Evolutionary conservation across 2,113 vertebrate species (phyloP), one percentile per base, ranked within the genome.

Genomic region (Poeciliopsis retropinna): DNA sequence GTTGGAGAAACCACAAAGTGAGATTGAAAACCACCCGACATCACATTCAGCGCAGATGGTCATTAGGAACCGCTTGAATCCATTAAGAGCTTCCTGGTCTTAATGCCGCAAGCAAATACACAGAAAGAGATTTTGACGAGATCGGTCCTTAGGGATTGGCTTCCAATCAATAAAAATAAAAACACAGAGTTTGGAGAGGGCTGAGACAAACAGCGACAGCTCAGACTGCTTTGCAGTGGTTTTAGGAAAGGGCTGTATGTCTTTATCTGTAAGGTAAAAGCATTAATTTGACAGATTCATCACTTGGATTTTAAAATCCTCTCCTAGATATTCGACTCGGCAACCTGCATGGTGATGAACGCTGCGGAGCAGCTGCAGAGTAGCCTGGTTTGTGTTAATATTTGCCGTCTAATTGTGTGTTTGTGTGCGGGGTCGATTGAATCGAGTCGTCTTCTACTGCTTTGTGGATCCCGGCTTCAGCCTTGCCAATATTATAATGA

Each of bases 1-100:
- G 95, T 76, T 85, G 93, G 95, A 1, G 19, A 79, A 91, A 82
- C 86, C 29, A 82, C 9, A 78, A n/a, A 75, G 69, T 80, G 32
- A 79, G 67, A 76, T 27, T 28, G 80, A 60, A 79, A 78, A 73
- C 3, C 1, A 28, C 0, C 28, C 64, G 69, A 74, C 17, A 73
- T 82, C 60, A 60, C 67, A 75, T 70, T 70, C 47, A 74, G 79
- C 54, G 60, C 47, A 29, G 32, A 60, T 0, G 31, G 64, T 69
- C 37, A 65, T 72, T 72, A 19, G 1, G 57, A 79, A 57, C 54
- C 64, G 75, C 60, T 69, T 37, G 1, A 78, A 63, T 14, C 67
- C 67, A 76, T 64, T 31, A 27, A 78, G 54, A 74, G 79, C 67
- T 77, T 72, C 71, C 30, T 67, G 73, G 17, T 25, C 31, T 3